Base-by-base conservation (phyloP, 2,797 vertebrate species). In the Lophotriccus pileatus region DNA sequence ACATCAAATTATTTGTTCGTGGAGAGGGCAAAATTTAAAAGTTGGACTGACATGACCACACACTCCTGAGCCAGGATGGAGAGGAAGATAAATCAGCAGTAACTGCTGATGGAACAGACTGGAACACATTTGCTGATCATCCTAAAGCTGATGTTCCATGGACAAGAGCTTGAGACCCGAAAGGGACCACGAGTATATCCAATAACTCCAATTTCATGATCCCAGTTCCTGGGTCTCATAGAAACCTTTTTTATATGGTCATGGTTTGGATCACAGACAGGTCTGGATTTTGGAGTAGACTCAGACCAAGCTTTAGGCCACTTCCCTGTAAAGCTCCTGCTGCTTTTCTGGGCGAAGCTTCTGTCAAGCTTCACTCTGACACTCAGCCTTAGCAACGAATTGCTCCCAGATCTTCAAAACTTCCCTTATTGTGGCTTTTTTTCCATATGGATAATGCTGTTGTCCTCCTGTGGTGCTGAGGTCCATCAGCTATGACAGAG, bases 201-300 rank as follows among this genome's bases (percentile, higher is more conserved):
- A 63, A 20, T 2, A 74, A 9, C 24, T 80, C 44, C 4, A 30
- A 2, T 36, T 59, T 55, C 41, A 59, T 2, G 0, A 28, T 17
- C 18, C 5, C 7, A 12, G 1, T 24, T 50, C 58, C 47, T 46
- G 25, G 7, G 7, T 27, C n/a, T 64, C 32, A 6, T 0, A 27
- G 41, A 44, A 79, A 36, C 8, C 9, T 17, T 60, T 17, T 60
- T 73, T 23, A 16, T 80, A 63, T 17, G 0, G 5, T 27, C 46
- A 13, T 27, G 14, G 7, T 11, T 21, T 81, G 30, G 15, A 18
- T 66, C 53, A n/a, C 2, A 79, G 64, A 37, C 22, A 49, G 24
- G 28, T 56, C 32, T 78, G 44, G 39, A 39, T 86, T 74, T 74
- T 44, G 37, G 39, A 74, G 3, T 4, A 67, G 13, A 32, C 7